These are phyloP conservation scores for Sarcophaga rosellei DNA, from an alignment of 2,888 invertebrate species.

Conservation along the genomic window DNA sequence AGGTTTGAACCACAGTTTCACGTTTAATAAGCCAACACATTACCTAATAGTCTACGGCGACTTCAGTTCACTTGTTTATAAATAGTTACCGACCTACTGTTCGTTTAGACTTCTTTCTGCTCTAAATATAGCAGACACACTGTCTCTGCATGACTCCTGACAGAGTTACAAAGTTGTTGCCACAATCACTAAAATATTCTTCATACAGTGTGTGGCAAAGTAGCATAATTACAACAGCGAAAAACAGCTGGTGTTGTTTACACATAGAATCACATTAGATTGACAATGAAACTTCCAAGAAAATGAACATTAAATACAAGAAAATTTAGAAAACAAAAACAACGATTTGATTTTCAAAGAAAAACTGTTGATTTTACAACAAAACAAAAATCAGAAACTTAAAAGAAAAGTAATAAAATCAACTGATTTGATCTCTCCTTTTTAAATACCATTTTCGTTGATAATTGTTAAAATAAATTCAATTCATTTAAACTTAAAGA, in stretches of 20 bases:
- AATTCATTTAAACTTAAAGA: background rate
- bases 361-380: conserved; percentile 12
- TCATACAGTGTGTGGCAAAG: background rate
- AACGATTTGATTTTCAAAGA: background rate
- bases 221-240: background rate
- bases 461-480: background rate
- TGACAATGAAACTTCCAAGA: background rate
- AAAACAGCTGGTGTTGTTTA: conserved; percentile 7
- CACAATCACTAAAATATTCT: background rate
- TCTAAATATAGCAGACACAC: too few species aligned
- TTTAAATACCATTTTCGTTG: background rate
- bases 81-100: too few species aligned
- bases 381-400: background rate
- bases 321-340: background rate
- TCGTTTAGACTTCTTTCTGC: too few species aligned
- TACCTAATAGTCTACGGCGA: too few species aligned
- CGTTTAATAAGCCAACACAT: too few species aligned
- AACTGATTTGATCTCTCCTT: background rate
- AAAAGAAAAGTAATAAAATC: too few species aligned
- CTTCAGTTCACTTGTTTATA: too few species aligned
- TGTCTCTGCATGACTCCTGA: background rate
- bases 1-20: too few species aligned
- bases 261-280: conserved; percentile 7
- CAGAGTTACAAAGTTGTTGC: background rate
- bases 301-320: background rate